Evolutionary conservation across 2,888 invertebrate species (phyloP), one percentile per base, ranked within the genome.

Genomic region (Eledona agricola): DNA sequence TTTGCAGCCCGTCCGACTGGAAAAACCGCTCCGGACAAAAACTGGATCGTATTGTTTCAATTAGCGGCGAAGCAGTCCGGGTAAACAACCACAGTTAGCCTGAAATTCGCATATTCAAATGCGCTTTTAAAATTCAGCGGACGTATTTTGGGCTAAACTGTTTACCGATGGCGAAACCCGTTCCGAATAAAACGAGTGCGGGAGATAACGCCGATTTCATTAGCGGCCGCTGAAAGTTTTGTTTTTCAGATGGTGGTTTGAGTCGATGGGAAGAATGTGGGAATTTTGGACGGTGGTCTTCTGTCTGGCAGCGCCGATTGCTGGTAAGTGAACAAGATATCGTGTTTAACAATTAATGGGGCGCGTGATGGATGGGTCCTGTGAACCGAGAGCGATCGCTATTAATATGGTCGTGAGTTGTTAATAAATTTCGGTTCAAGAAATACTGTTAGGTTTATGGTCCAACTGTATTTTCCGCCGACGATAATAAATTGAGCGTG

Each of bases 81-180:
- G n/a, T n/a, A n/a, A n/a, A n/a, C n/a, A n/a, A n/a, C n/a, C n/a
- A n/a, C n/a, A n/a, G n/a, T n/a, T n/a, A n/a, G n/a, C n/a, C n/a
- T n/a, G n/a, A 60, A 58, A 60, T 60, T 59, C 62, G 64, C 62
- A 59, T 58, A 62, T 55, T 54, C 62, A 60, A 62, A 62, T 64
- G 59, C 12, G 28, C 11, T 23, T 35, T 55, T 51, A 52, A 55
- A 53, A 58, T 58, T 58, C 58, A 26, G 4, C 9, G 12, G 17
- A 38, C 58, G 55, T 54, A 55, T 58, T 58, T 29, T 58, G 29
- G 58, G 58, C 56, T 56, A 56, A 15, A 42, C 42, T 53, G 50
- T 54, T 57, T 54, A 49, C 51, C 42, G 38, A 25, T 25, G 26
- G 38, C 13, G 6, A 26, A 19, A 19, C 19, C 5, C 5, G 19